Base-by-base conservation (phyloP, 1,140 invertebrate genomes). In the Trissolcus basalis region DNA sequence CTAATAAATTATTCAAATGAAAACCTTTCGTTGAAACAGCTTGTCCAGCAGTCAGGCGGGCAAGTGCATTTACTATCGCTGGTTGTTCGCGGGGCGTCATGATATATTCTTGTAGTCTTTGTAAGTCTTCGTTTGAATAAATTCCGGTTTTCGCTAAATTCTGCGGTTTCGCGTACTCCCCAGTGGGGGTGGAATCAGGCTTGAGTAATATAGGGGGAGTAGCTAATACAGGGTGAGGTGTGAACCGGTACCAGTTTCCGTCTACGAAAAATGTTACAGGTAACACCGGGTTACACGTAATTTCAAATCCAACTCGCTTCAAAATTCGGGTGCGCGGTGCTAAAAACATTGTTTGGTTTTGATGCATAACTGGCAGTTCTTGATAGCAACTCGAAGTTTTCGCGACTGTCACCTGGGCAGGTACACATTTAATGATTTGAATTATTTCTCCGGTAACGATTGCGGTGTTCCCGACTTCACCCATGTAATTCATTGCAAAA, bases 391-490 rank as follows among this genome's bases (percentile, higher is more conserved):
- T 4, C 0, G 33, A n/a, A 1, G 8, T 0, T 43, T 33, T 44
- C 14, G 11, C 6, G 0, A 54, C 0, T 33, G 11, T 36, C 8
- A 73, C 48, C 9, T 65, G 49, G 10, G 55, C 35, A 0, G 70
- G 55, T 11, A 55, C 11, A 16, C 61, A 73, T 61, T 67, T 59
- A 6, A 72, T 45, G 0, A 72, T 19, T 0, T 60, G 44, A 13
- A 65, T 14, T 11, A 27, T 8, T 50, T 73, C 55, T n/a, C 64
- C 69, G 0, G 70, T 59, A 0, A 51, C n/a, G 11, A 73, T n/a
- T 0, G 59, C 73, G 4, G 65, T 77, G 12, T 77, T 61, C 4
- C 77, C 71, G 0, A 43, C 32, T 5, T 39, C 44, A 35, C 53
- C 55, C 63, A 70, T 69, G 9, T 41, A 60, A 0, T n/a, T 5